Conservation (phyloP, 2,888 invertebrate species). For the Sceliomorpha sp. region DNA sequence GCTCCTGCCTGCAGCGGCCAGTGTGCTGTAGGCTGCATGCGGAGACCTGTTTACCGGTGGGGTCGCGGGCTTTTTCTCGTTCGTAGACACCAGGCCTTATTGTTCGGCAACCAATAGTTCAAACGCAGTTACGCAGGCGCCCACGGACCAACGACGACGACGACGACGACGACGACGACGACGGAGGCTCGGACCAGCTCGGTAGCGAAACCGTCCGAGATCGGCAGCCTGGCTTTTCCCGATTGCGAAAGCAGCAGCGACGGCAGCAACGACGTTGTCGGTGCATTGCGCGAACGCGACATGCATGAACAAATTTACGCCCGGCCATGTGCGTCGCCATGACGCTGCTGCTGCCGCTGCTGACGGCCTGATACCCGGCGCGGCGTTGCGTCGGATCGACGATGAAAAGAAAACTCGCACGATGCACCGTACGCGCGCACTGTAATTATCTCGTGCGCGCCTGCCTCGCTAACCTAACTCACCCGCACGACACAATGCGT, state of each 20-base stretch:
- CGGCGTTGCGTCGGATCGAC: too few species aligned
- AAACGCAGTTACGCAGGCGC: constrained; percentile 56
- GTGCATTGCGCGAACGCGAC: constrained; percentile 34
- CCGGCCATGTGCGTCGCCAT: constrained; percentile 11
- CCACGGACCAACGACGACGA: constrained; percentile 43
- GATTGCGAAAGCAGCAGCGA: constrained; percentile 66
- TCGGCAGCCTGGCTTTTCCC: constrained; percentile 61
- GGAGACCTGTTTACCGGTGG: constrained; percentile 48
- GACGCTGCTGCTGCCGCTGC: constrained; percentile 10
- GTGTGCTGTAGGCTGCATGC: constrained; percentile 43
- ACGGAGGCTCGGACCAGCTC: constrained; percentile 23
- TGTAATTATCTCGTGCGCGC: too few species aligned
- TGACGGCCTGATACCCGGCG: too few species aligned
- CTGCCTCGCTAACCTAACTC: too few species aligned
- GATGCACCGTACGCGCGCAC: too few species aligned
- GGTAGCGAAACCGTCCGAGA: constrained; percentile 59
- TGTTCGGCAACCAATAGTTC: constrained; percentile 56
- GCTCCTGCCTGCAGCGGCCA: constrained; percentile 39
- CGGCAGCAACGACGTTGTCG: constrained; percentile 56
- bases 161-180: too few species aligned
- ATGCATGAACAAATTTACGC: constrained; percentile 54
- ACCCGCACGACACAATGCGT: too few species aligned
- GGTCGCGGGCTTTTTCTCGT: constrained; percentile 46
- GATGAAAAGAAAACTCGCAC: too few species aligned
- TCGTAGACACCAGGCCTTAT: constrained; percentile 47